Evolutionary conservation across 2,888 invertebrate species (phyloP).

Genomic region (Eupithecia tripunctaria): DNA sequence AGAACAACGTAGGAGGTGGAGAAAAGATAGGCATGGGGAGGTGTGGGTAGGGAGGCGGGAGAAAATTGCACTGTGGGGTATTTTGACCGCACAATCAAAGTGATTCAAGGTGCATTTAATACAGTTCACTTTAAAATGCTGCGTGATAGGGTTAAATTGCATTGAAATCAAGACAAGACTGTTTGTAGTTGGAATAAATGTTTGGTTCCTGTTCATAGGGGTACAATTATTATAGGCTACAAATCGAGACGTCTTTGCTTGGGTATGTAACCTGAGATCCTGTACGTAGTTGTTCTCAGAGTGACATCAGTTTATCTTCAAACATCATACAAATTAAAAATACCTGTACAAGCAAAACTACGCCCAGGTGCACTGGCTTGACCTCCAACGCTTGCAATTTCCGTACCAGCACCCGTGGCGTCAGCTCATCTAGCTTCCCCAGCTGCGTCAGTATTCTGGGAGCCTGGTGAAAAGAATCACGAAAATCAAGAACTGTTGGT

Average conservation of each 20-base stretch:
- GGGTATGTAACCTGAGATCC: not conserved
- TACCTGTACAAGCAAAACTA: constrained; percentile 69
- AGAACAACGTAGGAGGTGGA: constrained; percentile 9
- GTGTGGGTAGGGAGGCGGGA: constrained; percentile 7
- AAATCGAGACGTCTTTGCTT: not conserved
- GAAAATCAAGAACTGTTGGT: not conserved
- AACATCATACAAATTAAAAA: not conserved
- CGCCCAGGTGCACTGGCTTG: constrained; percentile 70
- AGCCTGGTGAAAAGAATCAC: constrained; percentile 52
- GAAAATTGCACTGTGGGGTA: not conserved
- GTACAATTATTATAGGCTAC: not conserved
- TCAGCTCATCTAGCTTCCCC: constrained; percentile 69
- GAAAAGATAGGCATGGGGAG: constrained; percentile 1
- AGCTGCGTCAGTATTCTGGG: constrained; percentile 67
- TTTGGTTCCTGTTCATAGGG: not conserved
- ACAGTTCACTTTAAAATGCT: constrained; percentile 7
- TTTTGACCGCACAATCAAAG: not conserved
- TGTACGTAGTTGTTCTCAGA: not conserved
- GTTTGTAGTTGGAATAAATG: not conserved
- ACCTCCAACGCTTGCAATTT: constrained; percentile 65
- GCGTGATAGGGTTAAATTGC: constrained; percentile 3
- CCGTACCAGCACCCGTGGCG: constrained; percentile 62
- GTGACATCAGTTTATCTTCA: not conserved
- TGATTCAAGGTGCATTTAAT: constrained; percentile 16
- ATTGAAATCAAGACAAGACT: not conserved